phyloP scores from a whole-genome alignment of 2,888 invertebrate species.

The Hirtodrosophila histrioides region DNA sequence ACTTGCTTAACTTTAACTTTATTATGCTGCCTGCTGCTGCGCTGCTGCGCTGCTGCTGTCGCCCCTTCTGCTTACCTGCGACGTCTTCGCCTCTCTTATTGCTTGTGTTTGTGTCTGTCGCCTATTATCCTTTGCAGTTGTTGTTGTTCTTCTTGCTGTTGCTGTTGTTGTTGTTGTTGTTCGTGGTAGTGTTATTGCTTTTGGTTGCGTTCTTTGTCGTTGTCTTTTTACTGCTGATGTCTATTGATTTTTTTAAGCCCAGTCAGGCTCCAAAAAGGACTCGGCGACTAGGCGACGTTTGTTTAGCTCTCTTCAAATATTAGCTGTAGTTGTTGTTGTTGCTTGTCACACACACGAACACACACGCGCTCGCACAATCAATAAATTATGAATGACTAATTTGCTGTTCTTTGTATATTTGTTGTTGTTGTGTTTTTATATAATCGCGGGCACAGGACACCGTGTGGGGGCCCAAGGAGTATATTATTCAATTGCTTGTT shows the following conservation, averaged over 20 bases:
- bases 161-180: constrained; percentile 34
- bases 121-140: constrained; percentile 29
- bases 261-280: constrained; percentile 37
- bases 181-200: constrained; percentile 13
- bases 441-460: constrained; percentile 41
- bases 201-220: constrained; percentile 16
- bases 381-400: constrained; percentile 66
- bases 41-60: constrained; percentile 19
- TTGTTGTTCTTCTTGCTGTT: constrained; percentile 41
- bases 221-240: constrained; percentile 44
- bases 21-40: constrained; percentile 38
- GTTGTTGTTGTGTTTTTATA: constrained; percentile 46
- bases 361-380: constrained; percentile 46
- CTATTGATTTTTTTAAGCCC: constrained; percentile 53
- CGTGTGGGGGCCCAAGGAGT: not conserved
- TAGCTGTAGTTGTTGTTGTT: constrained; percentile 15
- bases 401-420: constrained; percentile 33
- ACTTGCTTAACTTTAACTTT: constrained; percentile 47
- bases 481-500: no score
- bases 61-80: constrained; percentile 43
- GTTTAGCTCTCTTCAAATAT: constrained; percentile 41
- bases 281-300: constrained; percentile 50
- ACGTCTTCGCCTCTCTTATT: constrained; percentile 10
- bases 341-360: constrained; percentile 6
- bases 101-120: constrained; percentile 32